Base-by-base conservation (phyloP, 2,797 vertebrate genomes). In the Chromobotia macracanthus region DNA sequence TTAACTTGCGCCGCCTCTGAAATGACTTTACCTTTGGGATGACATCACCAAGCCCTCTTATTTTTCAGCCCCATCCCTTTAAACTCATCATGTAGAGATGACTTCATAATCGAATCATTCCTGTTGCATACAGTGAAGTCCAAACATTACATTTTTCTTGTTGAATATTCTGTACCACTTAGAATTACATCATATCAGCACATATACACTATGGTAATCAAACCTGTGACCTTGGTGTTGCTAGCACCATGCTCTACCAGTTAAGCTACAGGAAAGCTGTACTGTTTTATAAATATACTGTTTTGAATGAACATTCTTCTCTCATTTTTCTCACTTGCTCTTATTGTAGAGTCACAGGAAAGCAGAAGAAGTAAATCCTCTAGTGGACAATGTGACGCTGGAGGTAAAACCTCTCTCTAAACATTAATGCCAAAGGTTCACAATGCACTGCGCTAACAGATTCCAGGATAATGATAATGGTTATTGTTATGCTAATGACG, bases 291-390 rank as follows among this genome's bases (percentile, higher is more conserved):
- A 21, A 12, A 21, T 56, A 12, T 19, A 19, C 51, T 53, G 15
- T 38, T 31, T 35, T 31, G 13, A 58, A 12, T 23, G 7, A 16
- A 61, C 38, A 35, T 86, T 23, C 71, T 31, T 46, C 7, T 46
- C 25, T 23, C 13, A n/a, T 25, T 18, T 16, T 25, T 85, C 2
- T 21, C 4, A 51, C 9, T 64, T n/a, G 23, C n/a, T 60, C 25
- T 66, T 31, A 21, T 76, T 12, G 76, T 90, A 99, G 98, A 94
- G 90, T 82, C 93, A 87, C 88, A 93, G 89, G 88, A 99, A 99
- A 87, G 97, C 98, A 23, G 98, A 99, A 87, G 89, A 94, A 82
- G 88, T 99, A 85, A 98, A 94, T 89, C 98, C 98, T 64, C 89
- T 97, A 83, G 91, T 95, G 71, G 91, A 94, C 61, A 93, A 93